phyloP scores from a whole-genome alignment of 2,797 vertebrate species.

The Pteropus rufus region DNA sequence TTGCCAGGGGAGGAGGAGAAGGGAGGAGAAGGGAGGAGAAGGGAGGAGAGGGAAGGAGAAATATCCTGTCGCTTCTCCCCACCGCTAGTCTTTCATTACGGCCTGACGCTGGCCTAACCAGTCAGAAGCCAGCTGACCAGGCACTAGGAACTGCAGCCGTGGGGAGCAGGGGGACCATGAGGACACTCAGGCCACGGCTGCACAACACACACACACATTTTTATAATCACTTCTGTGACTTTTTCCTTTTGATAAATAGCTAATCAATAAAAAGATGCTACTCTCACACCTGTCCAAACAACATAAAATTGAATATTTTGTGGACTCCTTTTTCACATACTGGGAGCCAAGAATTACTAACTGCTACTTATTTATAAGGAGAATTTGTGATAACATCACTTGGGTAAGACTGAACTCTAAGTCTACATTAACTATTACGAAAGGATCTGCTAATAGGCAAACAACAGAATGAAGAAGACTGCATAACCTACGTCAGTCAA shows the following conservation, averaged over 20 bases:
- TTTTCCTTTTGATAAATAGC: constrained; percentile 1
- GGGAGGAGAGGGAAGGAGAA: background rate
- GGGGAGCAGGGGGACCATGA: background rate
- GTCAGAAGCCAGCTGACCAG: background rate
- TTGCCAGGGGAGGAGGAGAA: background rate
- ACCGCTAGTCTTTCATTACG: background rate
- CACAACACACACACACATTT: background rate
- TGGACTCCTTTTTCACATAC: background rate
- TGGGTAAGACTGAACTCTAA: background rate
- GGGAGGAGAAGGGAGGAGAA: background rate
- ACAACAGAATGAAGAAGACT: constrained; percentile 9
- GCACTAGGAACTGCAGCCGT: background rate
- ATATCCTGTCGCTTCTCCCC: background rate
- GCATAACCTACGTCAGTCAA: background rate
- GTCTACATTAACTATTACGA: background rate
- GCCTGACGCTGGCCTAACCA: background rate
- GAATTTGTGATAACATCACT: background rate
- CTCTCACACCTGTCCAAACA: background rate
- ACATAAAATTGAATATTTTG: background rate
- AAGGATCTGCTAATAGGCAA: constrained; percentile 16
- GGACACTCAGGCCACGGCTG: rapidly evolving
- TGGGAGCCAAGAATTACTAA: background rate
- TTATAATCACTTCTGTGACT: background rate
- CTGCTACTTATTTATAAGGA: background rate
- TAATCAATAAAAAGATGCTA: background rate